Percentiles rank a stretch among this genome's conserved stretches.
Evolutionary conservation across 64 coral and sea anemone species (phyloP).

Genomic region (Montipora efflorescens): DNA sequence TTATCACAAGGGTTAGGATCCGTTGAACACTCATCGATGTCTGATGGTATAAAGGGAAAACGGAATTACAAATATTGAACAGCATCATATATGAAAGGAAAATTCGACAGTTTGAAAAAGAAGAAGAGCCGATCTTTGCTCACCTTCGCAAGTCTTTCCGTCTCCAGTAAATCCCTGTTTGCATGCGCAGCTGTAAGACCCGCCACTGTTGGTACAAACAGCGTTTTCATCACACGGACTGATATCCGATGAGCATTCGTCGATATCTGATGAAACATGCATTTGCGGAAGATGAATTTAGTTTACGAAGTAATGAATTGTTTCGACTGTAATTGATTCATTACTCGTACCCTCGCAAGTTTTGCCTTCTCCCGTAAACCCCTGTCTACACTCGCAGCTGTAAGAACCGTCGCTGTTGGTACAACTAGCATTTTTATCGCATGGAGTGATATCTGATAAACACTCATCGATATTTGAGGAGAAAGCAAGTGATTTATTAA

Average conservation of each 20-base stretch:
- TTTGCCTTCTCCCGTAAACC: background rate
- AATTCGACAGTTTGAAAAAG: no score
- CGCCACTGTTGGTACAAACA: slow-evolving; percentile 62
- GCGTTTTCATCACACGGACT: slow-evolving; percentile 27
- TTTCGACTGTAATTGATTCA: no score
- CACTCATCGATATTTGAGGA: background rate
- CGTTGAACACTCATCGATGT: slow-evolving; percentile 63
- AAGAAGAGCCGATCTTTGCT: no score
- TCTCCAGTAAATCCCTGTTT: slow-evolving; percentile 63
- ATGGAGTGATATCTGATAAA: background rate
- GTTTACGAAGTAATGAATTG: no score
- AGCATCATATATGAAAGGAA: no score
- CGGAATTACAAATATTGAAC: no score
- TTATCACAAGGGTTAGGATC: slow-evolving; percentile 14
- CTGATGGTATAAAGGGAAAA: background rate
- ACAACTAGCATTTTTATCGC: background rate
- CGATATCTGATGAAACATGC: no score
- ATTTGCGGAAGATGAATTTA: no score
- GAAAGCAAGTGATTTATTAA: no score
- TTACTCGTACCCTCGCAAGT: no score
- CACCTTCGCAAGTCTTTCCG: slow-evolving; percentile 43
- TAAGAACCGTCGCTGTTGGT: background rate
- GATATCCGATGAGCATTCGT: background rate
- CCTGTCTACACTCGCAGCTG: background rate
- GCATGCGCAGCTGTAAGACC: slow-evolving; percentile 72